A percentile compares a stretch with the other conserved stretches of the same genome.
Evolutionary conservation across 2,797 vertebrate genomes (phyloP).

Genomic region (Crossoptilon crossoptilon): DNA sequence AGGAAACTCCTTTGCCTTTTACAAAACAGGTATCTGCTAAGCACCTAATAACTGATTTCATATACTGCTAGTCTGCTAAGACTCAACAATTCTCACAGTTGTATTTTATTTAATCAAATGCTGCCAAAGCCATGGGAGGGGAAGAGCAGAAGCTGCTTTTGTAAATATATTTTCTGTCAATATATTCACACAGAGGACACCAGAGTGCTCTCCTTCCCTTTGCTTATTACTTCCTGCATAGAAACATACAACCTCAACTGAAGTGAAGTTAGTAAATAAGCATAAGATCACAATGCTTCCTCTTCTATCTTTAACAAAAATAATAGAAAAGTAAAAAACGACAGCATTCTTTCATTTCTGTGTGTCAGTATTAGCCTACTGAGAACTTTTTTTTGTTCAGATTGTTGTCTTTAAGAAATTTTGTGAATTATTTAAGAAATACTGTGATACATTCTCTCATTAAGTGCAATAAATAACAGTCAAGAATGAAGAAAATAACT

Average conservation of each 20-base stretch:
- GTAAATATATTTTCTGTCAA: background rate
- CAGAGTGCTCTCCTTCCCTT: background rate
- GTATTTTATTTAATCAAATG: background rate
- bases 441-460: background rate
- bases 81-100: background rate
- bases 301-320: background rate
- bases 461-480: background rate
- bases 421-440: background rate
- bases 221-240: accelerated
- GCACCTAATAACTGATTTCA: background rate
- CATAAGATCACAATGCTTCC: background rate
- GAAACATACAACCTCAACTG: background rate
- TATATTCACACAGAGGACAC: background rate
- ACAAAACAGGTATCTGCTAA: background rate
- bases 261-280: background rate
- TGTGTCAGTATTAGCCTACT: background rate
- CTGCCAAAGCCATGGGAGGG: background rate
- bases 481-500: background rate
- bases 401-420: background rate
- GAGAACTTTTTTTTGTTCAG: background rate
- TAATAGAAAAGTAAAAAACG: background rate
- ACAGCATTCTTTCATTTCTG: background rate
- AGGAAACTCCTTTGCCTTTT: background rate
- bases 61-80: background rate
- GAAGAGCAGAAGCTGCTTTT: background rate